phyloP scores from a whole-genome alignment of 2,888 invertebrate species.

The Lathronympha strigana region DNA sequence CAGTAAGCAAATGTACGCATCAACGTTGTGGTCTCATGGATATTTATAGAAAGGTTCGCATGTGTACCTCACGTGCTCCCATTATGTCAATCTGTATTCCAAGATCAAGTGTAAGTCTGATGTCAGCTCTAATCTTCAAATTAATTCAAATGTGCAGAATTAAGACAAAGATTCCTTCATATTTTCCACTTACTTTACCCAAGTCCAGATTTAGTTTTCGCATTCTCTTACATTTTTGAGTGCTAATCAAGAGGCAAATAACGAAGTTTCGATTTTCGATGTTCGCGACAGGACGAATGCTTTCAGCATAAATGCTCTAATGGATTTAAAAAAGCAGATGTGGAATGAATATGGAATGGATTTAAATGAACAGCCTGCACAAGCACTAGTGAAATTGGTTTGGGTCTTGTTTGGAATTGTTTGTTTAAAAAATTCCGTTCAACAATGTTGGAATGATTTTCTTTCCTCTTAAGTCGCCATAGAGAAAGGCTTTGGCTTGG shows the following conservation, averaged over 20 bases:
- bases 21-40: conserved; percentile 1
- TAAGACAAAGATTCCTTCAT: no score
- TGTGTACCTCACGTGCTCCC: conserved; percentile 15
- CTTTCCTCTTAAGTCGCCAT: conserved; percentile 6
- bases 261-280: no score
- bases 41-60: conserved; percentile 29
- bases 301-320: no score
- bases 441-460: conserved; percentile 10
- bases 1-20: neutral
- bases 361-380: no score
- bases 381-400: neutral
- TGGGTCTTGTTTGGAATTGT: neutral
- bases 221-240: no score
- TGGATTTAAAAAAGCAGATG: no score
- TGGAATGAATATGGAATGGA: no score
- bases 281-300: no score
- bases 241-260: no score
- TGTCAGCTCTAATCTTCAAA: neutral
- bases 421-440: conserved; percentile 4
- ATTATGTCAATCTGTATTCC: conserved; percentile 26
- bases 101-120: conserved; percentile 9
- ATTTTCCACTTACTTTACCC: no score
- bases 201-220: no score
- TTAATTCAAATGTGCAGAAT: no score
- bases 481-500: conserved; percentile 3